Evolutionary conservation across 2,797 vertebrate species (phyloP), one percentile per base, ranked within the genome.

Genomic region (Pyrocephalus nanus): DNA sequence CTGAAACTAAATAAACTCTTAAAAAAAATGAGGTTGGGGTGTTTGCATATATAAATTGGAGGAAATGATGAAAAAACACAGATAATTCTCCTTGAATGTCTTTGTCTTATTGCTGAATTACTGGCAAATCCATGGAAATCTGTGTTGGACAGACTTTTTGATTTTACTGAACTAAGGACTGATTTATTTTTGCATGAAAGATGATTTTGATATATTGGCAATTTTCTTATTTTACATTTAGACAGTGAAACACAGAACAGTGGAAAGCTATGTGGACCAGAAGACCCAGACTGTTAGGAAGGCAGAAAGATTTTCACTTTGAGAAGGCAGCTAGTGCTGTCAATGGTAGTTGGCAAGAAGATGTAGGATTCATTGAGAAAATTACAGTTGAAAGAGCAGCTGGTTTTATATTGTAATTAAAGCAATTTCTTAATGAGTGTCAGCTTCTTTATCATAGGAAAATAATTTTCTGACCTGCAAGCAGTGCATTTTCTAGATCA

Each of bases 1-100:
- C 12, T 60, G 45, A 94, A 94, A 43, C 12, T 32, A 75, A 79
- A 58, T 1, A 66, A 85, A 51, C 26, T 48, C 17, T 62, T 47
- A 29, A 29, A 48, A 48, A 30, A 53, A 67, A 38, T 3, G 1
- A 0, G 0, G 1, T 1, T 47, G 45, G 7, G 6, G 9, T 67
- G 34, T 75, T 50, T 78, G 5, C 11, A 32, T 40, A 6, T 67
- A 1, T 45, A 45, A 54, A 1, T 30, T 82, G 15, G 9, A 73
- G 29, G 21, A 86, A 79, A 27, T 27, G 0, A 17, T 53, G 9
- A 47, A 86, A 45, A 50, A 69, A 54, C 8, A 29, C 20, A 40
- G 16, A 36, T 20, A 1, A 67, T 71, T 53, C n/a, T 77, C 7
- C 12, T 55, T 60, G 29, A 78, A 61, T 21, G 2, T 58, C 13